These are phyloP conservation scores for human (Homo sapiens) DNA, from an alignment of 2,113 vertebrate species.

Conservation along the genomic window DNA sequence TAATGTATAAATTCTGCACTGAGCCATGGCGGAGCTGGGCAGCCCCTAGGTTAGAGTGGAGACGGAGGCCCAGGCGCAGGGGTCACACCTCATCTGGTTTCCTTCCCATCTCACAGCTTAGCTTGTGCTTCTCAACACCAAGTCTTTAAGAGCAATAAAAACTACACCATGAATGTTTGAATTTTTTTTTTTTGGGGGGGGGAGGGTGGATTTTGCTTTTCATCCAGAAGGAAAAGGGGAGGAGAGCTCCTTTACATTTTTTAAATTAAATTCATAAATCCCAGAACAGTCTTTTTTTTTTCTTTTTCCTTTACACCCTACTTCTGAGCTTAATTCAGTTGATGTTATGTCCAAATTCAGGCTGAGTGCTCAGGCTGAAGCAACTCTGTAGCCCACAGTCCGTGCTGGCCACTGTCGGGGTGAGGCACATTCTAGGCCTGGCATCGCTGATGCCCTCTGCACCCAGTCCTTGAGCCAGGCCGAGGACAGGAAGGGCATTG, in stretches of 20 bases:
- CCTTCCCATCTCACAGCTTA: conserved; percentile 78
- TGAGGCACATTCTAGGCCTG: neutral
- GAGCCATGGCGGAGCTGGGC: conserved; percentile 60
- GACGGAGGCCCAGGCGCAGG: conserved; percentile 66
- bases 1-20: conserved; percentile 45
- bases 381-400: too few relatives aligned
- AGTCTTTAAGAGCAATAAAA: conserved; percentile 87
- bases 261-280: neutral
- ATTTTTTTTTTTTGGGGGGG: too few relatives aligned
- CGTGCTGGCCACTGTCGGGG: accelerated
- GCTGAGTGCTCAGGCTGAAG: neutral
- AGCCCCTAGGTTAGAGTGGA: conserved; percentile 59
- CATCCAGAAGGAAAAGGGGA: conserved; percentile 47
- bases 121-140: conserved; percentile 76
- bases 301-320: neutral
- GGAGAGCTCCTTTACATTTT: neutral
- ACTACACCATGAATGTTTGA: conserved; percentile 72
- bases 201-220: conserved; percentile 71
- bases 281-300: neutral
- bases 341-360: neutral
- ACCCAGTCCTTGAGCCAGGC: accelerated
- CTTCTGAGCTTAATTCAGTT: conserved; percentile 4
- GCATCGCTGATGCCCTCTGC: accelerated
- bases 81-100: conserved; percentile 77
- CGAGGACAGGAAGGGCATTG: neutral